Base-by-base conservation (phyloP, 2,113 vertebrate genomes). In the Oceanodroma tethys region DNA sequence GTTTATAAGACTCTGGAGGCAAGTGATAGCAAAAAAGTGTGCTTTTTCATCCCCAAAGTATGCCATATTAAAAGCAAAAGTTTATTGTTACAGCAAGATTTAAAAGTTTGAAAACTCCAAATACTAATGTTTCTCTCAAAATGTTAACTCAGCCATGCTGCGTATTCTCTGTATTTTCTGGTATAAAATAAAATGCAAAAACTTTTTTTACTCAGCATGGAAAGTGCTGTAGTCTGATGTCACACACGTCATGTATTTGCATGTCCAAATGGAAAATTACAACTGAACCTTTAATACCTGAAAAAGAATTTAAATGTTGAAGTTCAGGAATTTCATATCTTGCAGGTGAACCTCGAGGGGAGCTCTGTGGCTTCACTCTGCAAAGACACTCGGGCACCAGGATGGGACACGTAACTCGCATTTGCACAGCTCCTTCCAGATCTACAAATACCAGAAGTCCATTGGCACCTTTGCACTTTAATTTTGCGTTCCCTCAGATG, bases 181-280 rank as follows among this genome's bases (percentile, higher is more conserved):
- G 14, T 55, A 7, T 25, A 27, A 82, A 88, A 60, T 60, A 82
- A 90, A 90, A 65, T 29, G 48, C 25, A 63, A 90, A 72, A 36
- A 9, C 6, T 4, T 50, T 84, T 56, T 65, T 34, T 45, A 47
- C 13, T 32, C 13, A 8, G 2, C 1, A 1, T 52, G n/a, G 76
- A 56, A 72, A 85, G 5, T 9, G 1, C 36, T 21, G 13, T 45
- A 56, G 17, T 74, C 78, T 89, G 59, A 25, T 65, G 29, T 72
- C n/a, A 53, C 10, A 36, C 3, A 5, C 1, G 0, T 63, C 11
- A 4, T 40, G 4, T 65, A 32, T 55, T 89, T 53, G 5, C 52
- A 47, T 30, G 52, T 27, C 56, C 1, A 4, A 71, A 68, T 22
- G 25, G 32, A 94, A 94, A 80, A 67, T 71, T 82, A 18, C 26